Evolutionary conservation across 2,888 invertebrate genomes (phyloP), one percentile per base, ranked within the genome.

Genomic region (Escarpia spicata): DNA sequence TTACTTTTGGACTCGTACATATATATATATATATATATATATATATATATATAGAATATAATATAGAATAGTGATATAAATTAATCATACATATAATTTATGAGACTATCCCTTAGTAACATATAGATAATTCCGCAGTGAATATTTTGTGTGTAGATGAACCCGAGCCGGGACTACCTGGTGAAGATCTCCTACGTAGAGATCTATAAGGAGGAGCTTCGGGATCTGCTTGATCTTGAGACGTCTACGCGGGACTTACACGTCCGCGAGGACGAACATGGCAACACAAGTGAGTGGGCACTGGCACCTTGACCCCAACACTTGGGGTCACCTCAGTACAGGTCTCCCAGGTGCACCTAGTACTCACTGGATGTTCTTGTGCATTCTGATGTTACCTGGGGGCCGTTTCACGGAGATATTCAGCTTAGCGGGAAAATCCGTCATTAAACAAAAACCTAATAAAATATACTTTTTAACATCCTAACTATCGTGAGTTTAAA

Each of bases 171-270:
- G 45, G 93, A 94, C 43, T 95, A 93, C 92, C 93, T 93, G 8
- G 95, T 96, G 44, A 95, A 95, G 75, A 96, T 96, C 52, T 96
- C 96, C 0, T 96, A 96, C 93, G 95, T 96, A 91, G 96, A 96
- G 94, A 96, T 96, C 45, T 96, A 96, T 94, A 96, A 96, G 94
- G 96, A 96, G 93, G 96, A 96, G 93, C 93, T 96, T 75, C 94
- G 95, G 92, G 96, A 96, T 93, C 94, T 96, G 92, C 94, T 96
- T 43, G 96, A 96, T 92, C 91, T 95, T 12, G 95, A 96, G 12
- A 95, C 95, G 1, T 94, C 95, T 43, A 94, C 94, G 92, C 96
- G 95, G 94, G 96, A 96, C 92, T 93, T 96, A n/a, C 96, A 96
- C 94, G 96, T 96, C 37, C 93, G 96, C 37, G 96, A 96, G 93